Evolutionary conservation across 1,140 invertebrate species (phyloP), one percentile per base, ranked within the genome.

Genomic region (Aphidius gifuensis): DNA sequence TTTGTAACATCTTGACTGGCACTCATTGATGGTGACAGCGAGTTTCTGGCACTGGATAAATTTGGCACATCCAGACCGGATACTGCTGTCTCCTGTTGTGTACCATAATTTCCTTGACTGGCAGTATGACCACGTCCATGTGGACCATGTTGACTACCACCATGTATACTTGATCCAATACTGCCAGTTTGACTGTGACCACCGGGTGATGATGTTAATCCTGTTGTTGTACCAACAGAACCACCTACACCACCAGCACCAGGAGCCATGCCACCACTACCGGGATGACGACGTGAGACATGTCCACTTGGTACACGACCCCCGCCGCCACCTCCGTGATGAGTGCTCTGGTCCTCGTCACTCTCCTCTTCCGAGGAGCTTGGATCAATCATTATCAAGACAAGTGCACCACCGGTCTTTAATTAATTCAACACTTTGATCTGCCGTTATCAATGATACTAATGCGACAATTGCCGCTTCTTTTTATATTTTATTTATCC

Each of bases 311-410:
- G 62, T 48, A 51, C 67, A 57, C 63, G 66, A 63, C 48, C 73
- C 16, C 68, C 74, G 67, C 66, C 74, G 55, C 68, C 74, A 46
- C 69, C 68, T 53, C 75, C 72, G 68, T 73, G 80, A 75, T 79
- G 84, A 76, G 77, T 84, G 79, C 83, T 85, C 83, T 89, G 86
- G 76, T 93, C 91, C 78, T 92, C 91, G 65, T 93, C 92, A 69
- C 87, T 91, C 73, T 93, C 92, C 75, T 93, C 90, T 77, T 93
- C 92, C 54, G 91, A 93, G 70, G 91, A 93, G 77, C 91, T 93
- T 66, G 92, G 92, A 75, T 93, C 91, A 79, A 93, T 93, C 92
- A 93, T 93, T 66, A 69, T 83, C 61, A 60, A 44, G 56, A 53
- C 47, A 32, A 32, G 23, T 66, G 57, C 64, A 42, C 60, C 64